Conservation (phyloP, 2,797 vertebrate genomes). For the Rousettus madagascariensis region DNA sequence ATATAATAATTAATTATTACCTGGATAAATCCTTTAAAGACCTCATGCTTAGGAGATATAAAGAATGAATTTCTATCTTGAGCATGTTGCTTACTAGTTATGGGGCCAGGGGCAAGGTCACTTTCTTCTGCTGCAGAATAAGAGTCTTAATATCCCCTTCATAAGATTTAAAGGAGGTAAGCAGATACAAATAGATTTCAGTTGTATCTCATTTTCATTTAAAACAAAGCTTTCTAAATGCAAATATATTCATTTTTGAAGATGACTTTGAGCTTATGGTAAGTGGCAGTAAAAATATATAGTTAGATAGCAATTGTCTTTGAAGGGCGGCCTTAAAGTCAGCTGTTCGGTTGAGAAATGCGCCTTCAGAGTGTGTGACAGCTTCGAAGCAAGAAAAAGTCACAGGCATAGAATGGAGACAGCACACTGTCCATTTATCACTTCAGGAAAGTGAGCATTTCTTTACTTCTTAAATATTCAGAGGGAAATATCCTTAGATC, state of each 20-base stretch:
- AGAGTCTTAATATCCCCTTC: not conserved
- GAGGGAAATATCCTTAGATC: not conserved
- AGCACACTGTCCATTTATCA: not conserved
- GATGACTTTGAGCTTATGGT: not conserved
- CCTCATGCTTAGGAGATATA: not conserved
- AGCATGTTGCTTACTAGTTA: not conserved
- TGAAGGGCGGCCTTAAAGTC: not conserved
- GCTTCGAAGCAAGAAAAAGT: not conserved
- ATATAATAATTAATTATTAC: not conserved
- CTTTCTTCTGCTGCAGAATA: not conserved
- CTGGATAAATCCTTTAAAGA: not conserved
- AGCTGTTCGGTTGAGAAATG: not conserved
- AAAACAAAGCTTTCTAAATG: not conserved
- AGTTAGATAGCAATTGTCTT: not conserved
- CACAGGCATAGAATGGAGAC: not conserved
- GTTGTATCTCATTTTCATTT: not conserved
- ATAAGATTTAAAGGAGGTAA: not conserved
- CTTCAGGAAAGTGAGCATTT: not conserved
- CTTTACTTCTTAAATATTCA: conserved; percentile 28
- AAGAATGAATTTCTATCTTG: not conserved
- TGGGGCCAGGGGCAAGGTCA: not conserved
- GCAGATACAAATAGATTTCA: not conserved
- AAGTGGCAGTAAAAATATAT: not conserved
- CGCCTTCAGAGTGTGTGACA: not conserved
- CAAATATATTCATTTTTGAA: conserved; percentile 26